phyloP scores from a whole-genome alignment of 2,888 invertebrate genomes.

The Ochropleura leucogaster region DNA sequence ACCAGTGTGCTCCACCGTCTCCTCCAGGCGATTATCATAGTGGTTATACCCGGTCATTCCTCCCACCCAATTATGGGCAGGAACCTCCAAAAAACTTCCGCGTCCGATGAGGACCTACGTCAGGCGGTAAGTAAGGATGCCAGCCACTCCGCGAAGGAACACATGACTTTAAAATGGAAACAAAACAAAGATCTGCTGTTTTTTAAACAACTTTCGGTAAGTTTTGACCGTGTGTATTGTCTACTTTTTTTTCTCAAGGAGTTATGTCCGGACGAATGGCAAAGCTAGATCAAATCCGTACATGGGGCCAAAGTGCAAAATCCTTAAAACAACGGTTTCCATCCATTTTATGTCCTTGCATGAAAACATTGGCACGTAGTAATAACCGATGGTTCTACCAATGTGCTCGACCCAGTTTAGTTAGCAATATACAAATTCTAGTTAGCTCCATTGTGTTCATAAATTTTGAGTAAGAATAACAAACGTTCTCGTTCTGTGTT shows the following conservation, averaged over 20 bases:
- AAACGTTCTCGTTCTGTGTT: constrained; percentile 17
- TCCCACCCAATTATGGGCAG: no score
- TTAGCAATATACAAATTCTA: constrained; percentile 14
- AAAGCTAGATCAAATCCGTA: neutral
- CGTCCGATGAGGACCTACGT: no score
- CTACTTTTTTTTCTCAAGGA: neutral
- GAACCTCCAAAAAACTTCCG: no score
- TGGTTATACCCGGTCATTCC: no score
- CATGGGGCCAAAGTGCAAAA: neutral
- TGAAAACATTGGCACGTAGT: neutral
- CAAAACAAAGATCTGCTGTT: no score
- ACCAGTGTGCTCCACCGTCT: no score
- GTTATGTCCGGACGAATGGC: neutral
- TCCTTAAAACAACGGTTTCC: neutral
- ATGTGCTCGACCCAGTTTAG: neutral
- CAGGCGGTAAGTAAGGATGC: no score
- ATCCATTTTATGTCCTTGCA: neutral
- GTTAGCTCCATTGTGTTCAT: constrained; percentile 12
- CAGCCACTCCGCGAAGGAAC: no score
- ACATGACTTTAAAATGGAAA: no score
- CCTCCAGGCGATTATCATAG: no score
- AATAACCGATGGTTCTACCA: neutral
- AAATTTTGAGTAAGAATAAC: constrained; percentile 27
- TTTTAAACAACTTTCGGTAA: no score
- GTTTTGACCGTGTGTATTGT: no score